Base-by-base conservation (phyloP, 2,113 vertebrate genomes). In the Callopanchax toddi region DNA sequence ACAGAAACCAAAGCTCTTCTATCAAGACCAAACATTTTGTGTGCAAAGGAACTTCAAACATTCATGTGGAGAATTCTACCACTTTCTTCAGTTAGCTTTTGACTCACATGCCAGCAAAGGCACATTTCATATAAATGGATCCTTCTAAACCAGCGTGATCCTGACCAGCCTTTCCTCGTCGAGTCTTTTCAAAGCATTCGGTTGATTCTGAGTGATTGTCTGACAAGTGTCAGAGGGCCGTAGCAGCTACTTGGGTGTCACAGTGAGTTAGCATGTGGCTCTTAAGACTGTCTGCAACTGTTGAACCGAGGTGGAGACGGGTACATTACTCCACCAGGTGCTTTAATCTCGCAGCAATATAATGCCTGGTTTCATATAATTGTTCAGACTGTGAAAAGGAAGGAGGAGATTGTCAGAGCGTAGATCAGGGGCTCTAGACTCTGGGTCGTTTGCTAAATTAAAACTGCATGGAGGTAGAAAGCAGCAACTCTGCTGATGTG, bases 401-500 rank as follows among this genome's bases (percentile, higher is more conserved):
- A 16, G 21, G 13, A 42, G 43, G 29, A 29, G 15, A 40, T 15
- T 23, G 53, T 26, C 34, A 10, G 44, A 75, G 71, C 20, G 10
- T 25, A 74, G 63, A 55, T 52, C 26, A 21, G 43, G 34, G 49
- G 1, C 46, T 68, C 18, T 16, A 18, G 52, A 50, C 65, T 18
- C 51, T 13, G 17, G 34, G 50, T 72, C 11, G 34, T 40, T 49
- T 42, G 52, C 46, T 13, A 65, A 58, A 45, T 51, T 45, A 57
- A 71, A 66, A 49, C 32, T 34, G 60, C 26, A 67, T 43, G 25
- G 23, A 62, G 53, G 68, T 29, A 21, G 34, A 34, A 67, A 49
- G 20, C 26, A 69, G 22, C 50, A 69, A 68, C 34, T 66, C 43
- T 39, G 12, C 34, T 74, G 63, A 60, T 36, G 60, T 75, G 69